phyloP scores from a whole-genome alignment of 1,140 invertebrate species.

The Heliconius himera region DNA sequence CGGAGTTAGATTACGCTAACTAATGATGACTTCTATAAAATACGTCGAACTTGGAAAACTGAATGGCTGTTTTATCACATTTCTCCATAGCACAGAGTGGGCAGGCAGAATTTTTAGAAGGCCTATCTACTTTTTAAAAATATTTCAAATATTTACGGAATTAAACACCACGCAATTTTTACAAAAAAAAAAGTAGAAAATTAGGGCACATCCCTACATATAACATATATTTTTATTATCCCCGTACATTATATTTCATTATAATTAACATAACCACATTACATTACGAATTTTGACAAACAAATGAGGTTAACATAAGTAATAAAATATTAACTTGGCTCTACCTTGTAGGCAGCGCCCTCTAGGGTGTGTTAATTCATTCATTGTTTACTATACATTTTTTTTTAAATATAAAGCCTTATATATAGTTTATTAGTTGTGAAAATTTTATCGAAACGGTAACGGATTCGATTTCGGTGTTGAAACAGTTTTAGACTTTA shows the following conservation, averaged over 20 bases:
- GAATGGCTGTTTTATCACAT: too few species aligned
- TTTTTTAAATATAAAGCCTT: too few species aligned
- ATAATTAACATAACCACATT: constrained; percentile 61
- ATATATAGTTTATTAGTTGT: not conserved
- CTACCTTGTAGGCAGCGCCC: constrained; percentile 41
- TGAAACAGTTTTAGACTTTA: too few species aligned
- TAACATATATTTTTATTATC: not conserved
- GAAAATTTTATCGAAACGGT: too few species aligned
- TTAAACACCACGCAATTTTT: not conserved
- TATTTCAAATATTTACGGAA: too few species aligned
- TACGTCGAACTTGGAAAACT: too few species aligned
- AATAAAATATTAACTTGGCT: constrained; percentile 56
- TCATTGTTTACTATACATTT: not conserved
- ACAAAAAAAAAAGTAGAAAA: not conserved
- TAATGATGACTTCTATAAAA: too few species aligned
- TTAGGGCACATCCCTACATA: not conserved
- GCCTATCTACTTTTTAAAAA: too few species aligned
- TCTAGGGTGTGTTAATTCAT: constrained; percentile 40
- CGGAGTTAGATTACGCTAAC: too few species aligned
- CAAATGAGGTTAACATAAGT: constrained; percentile 68
- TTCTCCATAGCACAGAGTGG: too few species aligned
- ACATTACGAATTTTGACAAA: constrained; percentile 55
- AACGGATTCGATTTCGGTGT: too few species aligned
- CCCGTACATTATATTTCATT: constrained; percentile 18
- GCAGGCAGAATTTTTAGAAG: too few species aligned